Base-by-base conservation (phyloP, 2,797 vertebrate genomes). In the Enteromius treurensis region DNA sequence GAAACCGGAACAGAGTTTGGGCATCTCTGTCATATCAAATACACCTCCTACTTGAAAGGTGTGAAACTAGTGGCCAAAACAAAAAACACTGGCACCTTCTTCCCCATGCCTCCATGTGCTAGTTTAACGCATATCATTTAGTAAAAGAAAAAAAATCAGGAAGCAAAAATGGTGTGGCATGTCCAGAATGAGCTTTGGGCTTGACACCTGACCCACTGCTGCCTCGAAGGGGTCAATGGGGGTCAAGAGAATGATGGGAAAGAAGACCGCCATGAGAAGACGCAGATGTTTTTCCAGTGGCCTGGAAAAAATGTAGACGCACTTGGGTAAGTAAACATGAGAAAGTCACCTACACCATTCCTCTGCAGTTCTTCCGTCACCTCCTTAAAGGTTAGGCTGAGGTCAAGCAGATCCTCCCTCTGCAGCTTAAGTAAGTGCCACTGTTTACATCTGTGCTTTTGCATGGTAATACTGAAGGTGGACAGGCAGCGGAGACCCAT, bases 41-140 rank as follows among this genome's bases (percentile, higher is more conserved):
- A 83, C 69, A 74, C 45, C 21, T 55, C 45, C 83, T 82, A 83
- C 62, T 77, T 45, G 82, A 92, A 90, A 92, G 88, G 86, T 90
- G 87, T 90, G 86, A 92, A 91, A 88, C 87, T 84, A 83, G 77
- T 64, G 84, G 58, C 89, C 93, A 92, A 90, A 40, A 40, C 40
- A 78, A 86, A 82, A 89, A 88, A 88, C 83, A 88, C 81, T 90
- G 89, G 85, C 88, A 87, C 85, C 84, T 88, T 26, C 89, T 88
- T 93, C 85, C 91, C 87, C 32, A 76, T 80, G 80, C 55, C 26
- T 78, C 85, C 87, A 71, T 77, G 47, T 32, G 42, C 75, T 64
- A 45, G 37, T 29, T 17, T 91, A 71, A 83, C 68, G 5, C 65
- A 70, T 23, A 74, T 45, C 21, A 29, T 8, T 58, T 21, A 68